These are phyloP conservation scores for Rachycentron canadum DNA, from an alignment of 2,797 vertebrate species.

Conservation along the genomic window DNA sequence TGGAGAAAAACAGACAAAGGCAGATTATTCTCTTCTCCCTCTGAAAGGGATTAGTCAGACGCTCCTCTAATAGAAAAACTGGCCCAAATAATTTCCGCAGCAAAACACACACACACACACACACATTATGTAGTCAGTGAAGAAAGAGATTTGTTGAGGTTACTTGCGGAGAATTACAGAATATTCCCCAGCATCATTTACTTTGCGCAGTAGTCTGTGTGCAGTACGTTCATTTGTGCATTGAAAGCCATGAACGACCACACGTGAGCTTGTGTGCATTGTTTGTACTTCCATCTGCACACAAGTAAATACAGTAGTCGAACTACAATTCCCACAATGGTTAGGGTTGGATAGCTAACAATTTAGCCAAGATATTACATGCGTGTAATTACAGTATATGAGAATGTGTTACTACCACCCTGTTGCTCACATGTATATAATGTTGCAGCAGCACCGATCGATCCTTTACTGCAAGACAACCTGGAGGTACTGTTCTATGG, in stretches of 20 bases:
- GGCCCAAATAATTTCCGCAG: slow-evolving; percentile 57
- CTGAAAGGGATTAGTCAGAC: slow-evolving; percentile 75
- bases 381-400: not conserved
- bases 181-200: not conserved
- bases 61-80: slow-evolving; percentile 71
- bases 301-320: not conserved
- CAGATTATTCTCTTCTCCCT: slow-evolving; percentile 64
- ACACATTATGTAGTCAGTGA: not conserved
- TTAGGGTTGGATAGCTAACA: too few relatives aligned
- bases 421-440: not conserved
- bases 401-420: too few relatives aligned
- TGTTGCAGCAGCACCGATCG: not conserved
- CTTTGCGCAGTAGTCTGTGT: not conserved
- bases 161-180: slow-evolving; percentile 7
- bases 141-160: not conserved
- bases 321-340: not conserved
- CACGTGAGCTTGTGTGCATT: not conserved
- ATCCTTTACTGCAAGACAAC: not conserved
- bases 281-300: not conserved
- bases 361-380: too few relatives aligned
- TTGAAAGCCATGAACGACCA: not conserved
- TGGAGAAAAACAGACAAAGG: slow-evolving; percentile 38
- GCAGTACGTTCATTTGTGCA: not conserved
- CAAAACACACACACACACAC: not conserved
- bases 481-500: not conserved